These are phyloP conservation scores for Ianthella basta DNA, from an alignment of 37 sponge, comb jelly and placozoan species.

Conservation along the genomic window DNA sequence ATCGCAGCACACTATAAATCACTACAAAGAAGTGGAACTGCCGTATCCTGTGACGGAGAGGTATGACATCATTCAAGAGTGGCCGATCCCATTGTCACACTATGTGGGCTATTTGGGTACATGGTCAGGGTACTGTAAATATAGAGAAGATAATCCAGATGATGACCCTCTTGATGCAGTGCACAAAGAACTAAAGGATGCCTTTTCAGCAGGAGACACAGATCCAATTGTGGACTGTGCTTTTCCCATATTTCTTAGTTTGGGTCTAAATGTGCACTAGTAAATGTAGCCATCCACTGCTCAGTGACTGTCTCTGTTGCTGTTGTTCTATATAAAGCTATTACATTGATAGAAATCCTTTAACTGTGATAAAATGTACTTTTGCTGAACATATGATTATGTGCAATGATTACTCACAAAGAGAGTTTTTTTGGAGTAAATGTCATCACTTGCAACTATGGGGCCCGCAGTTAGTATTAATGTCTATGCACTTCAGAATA, in stretches of 20 bases:
- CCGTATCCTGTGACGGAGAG: conserved; percentile 54
- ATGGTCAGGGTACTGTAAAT: conserved; percentile 72
- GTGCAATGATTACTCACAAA: no score
- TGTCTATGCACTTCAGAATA: no score
- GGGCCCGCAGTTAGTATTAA: no score
- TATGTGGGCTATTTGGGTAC: conserved; percentile 65
- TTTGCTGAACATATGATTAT: no score
- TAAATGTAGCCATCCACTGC: no score
- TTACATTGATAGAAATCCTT: no score
- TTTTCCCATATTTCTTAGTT: conserved; percentile 49
- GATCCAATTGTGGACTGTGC: conserved; percentile 6
- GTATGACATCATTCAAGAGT: conserved; percentile 34
- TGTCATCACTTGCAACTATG: no score
- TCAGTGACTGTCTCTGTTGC: no score
- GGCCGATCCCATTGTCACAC: conserved; percentile 9
- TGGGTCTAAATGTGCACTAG: no score
- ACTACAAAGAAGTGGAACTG: conserved; percentile 29
- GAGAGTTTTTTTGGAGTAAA: no score
- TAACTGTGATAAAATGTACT: no score
- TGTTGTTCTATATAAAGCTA: no score
- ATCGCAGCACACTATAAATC: conserved; percentile 57
- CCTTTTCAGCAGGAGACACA: not conserved
- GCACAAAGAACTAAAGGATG: conserved; percentile 13
- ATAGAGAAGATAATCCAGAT: conserved; percentile 47
- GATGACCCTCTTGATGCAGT: conserved; percentile 43